Conservation (phyloP, 2,888 invertebrate species). For the Cephus nigrinus region DNA sequence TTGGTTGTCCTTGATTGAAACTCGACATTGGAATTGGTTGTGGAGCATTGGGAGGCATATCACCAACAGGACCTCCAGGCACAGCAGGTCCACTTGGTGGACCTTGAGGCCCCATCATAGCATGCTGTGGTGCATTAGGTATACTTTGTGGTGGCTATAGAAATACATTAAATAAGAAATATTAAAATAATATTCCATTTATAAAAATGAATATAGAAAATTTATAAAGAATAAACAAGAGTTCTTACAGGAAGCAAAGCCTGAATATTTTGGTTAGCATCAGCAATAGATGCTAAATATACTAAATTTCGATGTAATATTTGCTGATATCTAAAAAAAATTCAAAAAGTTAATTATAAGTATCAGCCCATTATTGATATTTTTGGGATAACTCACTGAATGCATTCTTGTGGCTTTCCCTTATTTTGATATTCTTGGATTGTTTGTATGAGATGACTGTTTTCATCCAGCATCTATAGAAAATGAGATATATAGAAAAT, state of each 20-base stretch:
- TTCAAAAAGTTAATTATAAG: neutral
- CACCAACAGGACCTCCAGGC: conserved; percentile 57
- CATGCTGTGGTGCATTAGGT: conserved; percentile 63
- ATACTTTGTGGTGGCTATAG: conserved; percentile 72
- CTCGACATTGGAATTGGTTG: conserved; percentile 62
- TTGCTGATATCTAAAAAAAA: conserved; percentile 79
- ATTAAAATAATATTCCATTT: neutral
- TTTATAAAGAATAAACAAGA: neutral
- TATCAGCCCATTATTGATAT: neutral
- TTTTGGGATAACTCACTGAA: conserved; percentile 74
- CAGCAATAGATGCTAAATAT: conserved; percentile 96
- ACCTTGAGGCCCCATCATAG: conserved; percentile 65
- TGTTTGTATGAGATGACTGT: conserved; percentile 95
- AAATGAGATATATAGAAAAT: conserved; percentile 1
- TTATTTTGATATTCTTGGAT: conserved; percentile 97
- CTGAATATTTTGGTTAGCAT: conserved; percentile 93
- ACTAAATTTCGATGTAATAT: conserved; percentile 95
- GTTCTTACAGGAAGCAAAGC: conserved; percentile 85
- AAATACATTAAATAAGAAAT: conserved; percentile 18
- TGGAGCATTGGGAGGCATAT: conserved; percentile 61
- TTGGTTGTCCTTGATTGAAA: conserved; percentile 63
- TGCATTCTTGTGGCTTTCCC: conserved; percentile 92
- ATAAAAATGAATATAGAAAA: neutral
- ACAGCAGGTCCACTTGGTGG: conserved; percentile 61
- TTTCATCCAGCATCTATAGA: conserved; percentile 92